These are phyloP conservation scores for Cebus imitator DNA, from an alignment of 2,113 vertebrate genomes.

Conservation along the genomic window DNA sequence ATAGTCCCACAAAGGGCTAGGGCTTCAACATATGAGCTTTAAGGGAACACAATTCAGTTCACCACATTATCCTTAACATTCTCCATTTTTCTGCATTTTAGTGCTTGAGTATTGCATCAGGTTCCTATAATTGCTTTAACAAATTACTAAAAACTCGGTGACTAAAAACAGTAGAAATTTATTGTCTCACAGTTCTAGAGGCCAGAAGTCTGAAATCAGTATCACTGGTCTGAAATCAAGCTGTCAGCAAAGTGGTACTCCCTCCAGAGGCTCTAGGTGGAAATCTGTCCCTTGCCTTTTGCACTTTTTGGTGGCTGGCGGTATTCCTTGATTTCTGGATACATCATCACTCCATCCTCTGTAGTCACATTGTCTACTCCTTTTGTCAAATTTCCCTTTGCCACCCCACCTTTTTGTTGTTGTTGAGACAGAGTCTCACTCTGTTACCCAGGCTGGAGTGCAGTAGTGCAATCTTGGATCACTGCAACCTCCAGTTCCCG, in stretches of 20 bases:
- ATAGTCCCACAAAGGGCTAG: neutral
- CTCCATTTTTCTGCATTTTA: neutral
- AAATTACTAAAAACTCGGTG: neutral
- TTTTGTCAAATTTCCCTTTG: neutral
- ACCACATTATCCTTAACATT: neutral
- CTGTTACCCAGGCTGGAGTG: no score
- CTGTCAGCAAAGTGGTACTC: neutral
- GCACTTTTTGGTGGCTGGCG: neutral
- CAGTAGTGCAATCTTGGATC: no score
- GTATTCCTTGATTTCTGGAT: neutral
- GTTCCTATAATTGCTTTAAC: neutral
- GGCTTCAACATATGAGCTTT: neutral
- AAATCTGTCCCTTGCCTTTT: neutral
- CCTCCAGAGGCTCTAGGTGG: neutral
- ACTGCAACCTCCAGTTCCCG: no score
- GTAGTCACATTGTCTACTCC: neutral
- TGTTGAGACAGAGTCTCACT: no score
- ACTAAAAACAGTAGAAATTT: neutral
- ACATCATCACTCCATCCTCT: neutral
- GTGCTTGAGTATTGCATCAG: neutral
- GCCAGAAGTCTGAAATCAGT: neutral
- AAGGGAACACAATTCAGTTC: neutral
- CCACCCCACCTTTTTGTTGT: no score
- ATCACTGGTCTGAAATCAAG: neutral
- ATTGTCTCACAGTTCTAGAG: neutral